Base-by-base conservation (phyloP, 1,140 invertebrate genomes). In the Oryctes rhinoceros region DNA sequence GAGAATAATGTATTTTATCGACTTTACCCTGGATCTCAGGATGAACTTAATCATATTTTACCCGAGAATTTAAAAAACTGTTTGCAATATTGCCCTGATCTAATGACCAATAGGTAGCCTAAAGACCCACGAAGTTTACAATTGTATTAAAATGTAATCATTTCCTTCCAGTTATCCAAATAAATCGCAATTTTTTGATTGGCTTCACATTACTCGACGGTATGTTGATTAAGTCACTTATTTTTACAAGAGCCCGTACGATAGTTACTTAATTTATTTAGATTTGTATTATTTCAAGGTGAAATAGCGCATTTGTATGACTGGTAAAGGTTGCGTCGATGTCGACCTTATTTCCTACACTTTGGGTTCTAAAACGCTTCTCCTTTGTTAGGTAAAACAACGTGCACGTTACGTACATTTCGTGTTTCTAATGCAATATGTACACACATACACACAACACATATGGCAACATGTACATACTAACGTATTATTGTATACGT, bases 391-490 rank as follows among this genome's bases (percentile, higher is more conserved):
- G 65, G 62, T 49, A 80, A 74, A 80, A 71, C 67, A 67, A 71
- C 18, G 65, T 71, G 20, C 53, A 48, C 35, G 39, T 44, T 44
- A 44, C 39, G 39, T 44, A 44, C 9, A 47, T 74, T 80, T 80
- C 79, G 71, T 59, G 71, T 75, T 80, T 80, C 79, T 80, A 80
- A 80, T 75, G 71, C 79, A 76, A 48, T 71, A 71, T 59, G n/a
- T 59, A 59, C 53, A 6, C 20, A 37, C 65, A 35, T 13, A 30
- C 35, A 71, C 24, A 71, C 10, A 71, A 71, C 20, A 9, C 65
- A 35, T 30, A 24, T 71, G 24, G 24, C 2, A 30, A 30, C 24
- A 71, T 62, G 4, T 13, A 62, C 65, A 71, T 5, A 24, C 24
- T 59, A 59, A 71, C 65, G 53, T 62, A 62, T 24, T 71, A 9